A percentile compares a stretch with the other conserved stretches of the same genome.
Conservation (phyloP, 1,140 invertebrate species). For the Drosophila insularis region DNA sequence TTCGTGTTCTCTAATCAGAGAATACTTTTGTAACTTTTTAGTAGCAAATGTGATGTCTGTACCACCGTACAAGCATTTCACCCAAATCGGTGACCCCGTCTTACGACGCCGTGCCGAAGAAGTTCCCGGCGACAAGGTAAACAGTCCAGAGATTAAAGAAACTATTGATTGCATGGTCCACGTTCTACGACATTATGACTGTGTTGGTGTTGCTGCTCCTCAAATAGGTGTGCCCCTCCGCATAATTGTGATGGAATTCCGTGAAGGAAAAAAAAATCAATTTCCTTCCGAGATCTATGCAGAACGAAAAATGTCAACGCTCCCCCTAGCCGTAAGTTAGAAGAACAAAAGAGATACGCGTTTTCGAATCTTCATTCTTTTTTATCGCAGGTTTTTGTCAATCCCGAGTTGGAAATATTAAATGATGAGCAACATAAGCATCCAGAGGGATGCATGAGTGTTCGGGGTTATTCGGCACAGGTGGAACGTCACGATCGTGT, state of each 20-base stretch:
- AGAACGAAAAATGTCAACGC: conserved; percentile 83
- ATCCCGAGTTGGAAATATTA: conserved; percentile 87
- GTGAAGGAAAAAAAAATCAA: conserved; percentile 82
- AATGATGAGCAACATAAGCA: conserved; percentile 85
- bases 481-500: conserved; percentile 87
- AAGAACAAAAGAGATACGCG: not conserved
- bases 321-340: conserved; percentile 85
- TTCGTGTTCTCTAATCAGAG: not conserved
- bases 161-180: conserved; percentile 84
- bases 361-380: not conserved
- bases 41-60: conserved; percentile 27
- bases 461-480: conserved; percentile 86
- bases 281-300: conserved; percentile 81
- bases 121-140: conserved; percentile 84
- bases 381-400: conserved; percentile 86
- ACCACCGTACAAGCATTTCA: conserved; percentile 86
- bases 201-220: conserved; percentile 87
- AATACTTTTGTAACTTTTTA: not conserved
- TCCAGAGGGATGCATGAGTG: conserved; percentile 88
- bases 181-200: conserved; percentile 85
- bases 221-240: conserved; percentile 88
- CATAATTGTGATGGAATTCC: conserved; percentile 86
- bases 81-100: conserved; percentile 88
- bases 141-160: conserved; percentile 84
- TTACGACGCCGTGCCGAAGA: conserved; percentile 84